These are phyloP conservation scores for Eclectus roratus DNA, from an alignment of 2,113 vertebrate species.

Conservation along the genomic window DNA sequence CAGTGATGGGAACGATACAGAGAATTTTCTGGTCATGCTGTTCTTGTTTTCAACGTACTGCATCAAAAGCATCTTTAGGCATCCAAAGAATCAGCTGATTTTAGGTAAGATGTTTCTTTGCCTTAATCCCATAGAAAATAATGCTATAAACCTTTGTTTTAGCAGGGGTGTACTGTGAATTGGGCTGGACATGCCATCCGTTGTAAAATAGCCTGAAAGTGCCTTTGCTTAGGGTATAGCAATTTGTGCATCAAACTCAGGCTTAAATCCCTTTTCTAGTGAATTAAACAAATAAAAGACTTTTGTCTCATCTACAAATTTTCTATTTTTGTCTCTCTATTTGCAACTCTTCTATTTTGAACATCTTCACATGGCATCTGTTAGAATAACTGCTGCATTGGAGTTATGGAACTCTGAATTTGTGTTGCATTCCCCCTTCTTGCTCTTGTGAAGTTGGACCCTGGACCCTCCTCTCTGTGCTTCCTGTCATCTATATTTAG, in stretches of 20 bases:
- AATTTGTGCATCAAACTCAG: background rate
- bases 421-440: background rate
- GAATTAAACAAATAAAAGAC: background rate
- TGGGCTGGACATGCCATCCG: background rate
- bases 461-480: background rate
- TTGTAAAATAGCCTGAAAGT: background rate
- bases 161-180: background rate
- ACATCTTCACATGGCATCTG: background rate
- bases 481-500: background rate
- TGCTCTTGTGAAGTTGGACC: background rate
- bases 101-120: background rate
- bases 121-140: background rate
- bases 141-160: background rate
- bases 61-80: conserved; percentile 15
- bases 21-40: background rate
- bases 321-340: background rate
- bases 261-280: background rate
- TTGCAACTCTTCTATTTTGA: background rate
- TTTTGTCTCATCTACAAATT: background rate
- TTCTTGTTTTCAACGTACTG: conserved; percentile 5
- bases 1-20: background rate
- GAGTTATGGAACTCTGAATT: background rate
- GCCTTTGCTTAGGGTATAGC: background rate
- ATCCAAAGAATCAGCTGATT: background rate
- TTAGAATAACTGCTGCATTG: background rate